These are phyloP conservation scores for Chironomus riparius DNA, from an alignment of 2,888 invertebrate species.

Conservation along the genomic window DNA sequence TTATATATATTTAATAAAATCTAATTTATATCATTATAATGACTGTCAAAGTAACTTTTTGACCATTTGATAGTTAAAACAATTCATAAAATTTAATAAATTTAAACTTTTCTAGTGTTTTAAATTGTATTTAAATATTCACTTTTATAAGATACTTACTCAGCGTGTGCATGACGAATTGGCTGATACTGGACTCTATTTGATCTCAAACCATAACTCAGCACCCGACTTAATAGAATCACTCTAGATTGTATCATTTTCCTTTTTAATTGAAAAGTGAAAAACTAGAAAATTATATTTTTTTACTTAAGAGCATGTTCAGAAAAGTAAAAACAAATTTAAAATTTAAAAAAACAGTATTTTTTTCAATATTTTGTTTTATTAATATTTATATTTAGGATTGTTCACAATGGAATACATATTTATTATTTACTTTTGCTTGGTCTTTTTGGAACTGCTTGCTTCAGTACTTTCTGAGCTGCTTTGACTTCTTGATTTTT, in stretches of 20 bases:
- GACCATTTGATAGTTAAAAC: neutral
- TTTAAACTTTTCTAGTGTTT: no score
- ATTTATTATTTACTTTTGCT: conserved; percentile 34
- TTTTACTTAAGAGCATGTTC: neutral
- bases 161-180: neutral
- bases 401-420: no score
- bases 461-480: conserved; percentile 34
- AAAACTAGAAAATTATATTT: neutral
- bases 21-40: no score
- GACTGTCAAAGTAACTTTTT: no score
- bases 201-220: neutral
- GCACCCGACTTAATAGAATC: neutral
- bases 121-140: no score
- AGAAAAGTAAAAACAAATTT: no score
- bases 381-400: no score
- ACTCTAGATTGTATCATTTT: conserved; percentile 12
- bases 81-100: no score
- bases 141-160: neutral
- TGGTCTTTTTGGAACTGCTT: conserved; percentile 49
- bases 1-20: no score
- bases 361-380: no score
- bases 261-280: conserved; percentile 20
- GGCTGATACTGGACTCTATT: neutral
- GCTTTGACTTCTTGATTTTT: conserved; percentile 52
- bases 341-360: no score